A percentile compares a stretch with the other conserved stretches of the same genome.
Conservation (phyloP, 92 coral and sea anemone species). For the Actinernus sp. region DNA sequence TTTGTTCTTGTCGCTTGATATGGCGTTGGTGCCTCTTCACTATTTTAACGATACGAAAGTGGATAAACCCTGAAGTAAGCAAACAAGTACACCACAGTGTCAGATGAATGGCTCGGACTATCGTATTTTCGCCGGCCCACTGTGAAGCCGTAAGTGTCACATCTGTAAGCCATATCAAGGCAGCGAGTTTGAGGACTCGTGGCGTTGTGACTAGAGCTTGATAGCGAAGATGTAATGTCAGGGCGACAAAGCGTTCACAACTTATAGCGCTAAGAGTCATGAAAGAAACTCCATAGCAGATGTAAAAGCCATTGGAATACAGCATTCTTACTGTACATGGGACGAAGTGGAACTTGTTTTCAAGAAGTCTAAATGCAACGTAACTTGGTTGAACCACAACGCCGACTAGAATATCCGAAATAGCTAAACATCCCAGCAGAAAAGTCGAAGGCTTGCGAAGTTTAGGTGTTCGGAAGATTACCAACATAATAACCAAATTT, state of each 20-base stretch:
- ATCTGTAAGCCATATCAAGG: slow-evolving; percentile 64
- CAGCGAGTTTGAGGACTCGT: slow-evolving; percentile 37
- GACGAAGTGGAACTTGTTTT: slow-evolving; percentile 54
- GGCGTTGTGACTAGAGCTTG: slow-evolving; percentile 54
- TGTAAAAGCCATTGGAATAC: slow-evolving; percentile 73
- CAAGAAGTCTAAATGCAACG: slow-evolving; percentile 61
- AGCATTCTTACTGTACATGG: slow-evolving; percentile 60
- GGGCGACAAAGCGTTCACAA: slow-evolving; percentile 78
- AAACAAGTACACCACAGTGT: slow-evolving; percentile 61
- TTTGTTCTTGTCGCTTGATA: slow-evolving; percentile 52
- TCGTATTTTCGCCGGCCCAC: slow-evolving; percentile 69
- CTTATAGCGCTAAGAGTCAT: slow-evolving; percentile 83
- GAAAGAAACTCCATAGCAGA: slow-evolving; percentile 86
- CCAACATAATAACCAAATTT: slow-evolving; percentile 47
- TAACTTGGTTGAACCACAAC: slow-evolving; percentile 68
- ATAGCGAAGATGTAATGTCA: slow-evolving; percentile 75
- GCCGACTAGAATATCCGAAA: slow-evolving; percentile 74
- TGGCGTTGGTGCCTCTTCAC: slow-evolving; percentile 62
- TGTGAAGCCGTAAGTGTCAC: slow-evolving; percentile 60
- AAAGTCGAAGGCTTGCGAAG: slow-evolving; percentile 69
- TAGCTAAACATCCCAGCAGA: slow-evolving; percentile 73
- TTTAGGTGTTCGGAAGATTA: slow-evolving; percentile 43
- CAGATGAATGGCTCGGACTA: slow-evolving; percentile 56
- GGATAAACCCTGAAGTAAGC: slow-evolving; percentile 50
- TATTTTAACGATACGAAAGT: slow-evolving; percentile 40